Conservation (phyloP, 2,113 vertebrate species). For the Microtus montanus region DNA sequence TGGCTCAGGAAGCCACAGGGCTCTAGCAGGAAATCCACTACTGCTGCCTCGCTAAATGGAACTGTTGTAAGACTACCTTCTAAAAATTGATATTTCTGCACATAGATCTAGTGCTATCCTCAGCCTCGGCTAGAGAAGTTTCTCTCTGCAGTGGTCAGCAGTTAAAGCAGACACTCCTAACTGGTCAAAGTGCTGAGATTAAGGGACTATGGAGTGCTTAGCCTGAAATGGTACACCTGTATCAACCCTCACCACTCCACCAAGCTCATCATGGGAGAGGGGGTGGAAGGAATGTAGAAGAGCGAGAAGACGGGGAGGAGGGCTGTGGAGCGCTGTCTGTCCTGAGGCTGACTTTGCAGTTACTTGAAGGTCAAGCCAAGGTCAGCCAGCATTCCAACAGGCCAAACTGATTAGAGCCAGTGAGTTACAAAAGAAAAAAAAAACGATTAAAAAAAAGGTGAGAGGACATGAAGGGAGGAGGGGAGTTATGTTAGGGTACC, state of each 20-base stretch:
- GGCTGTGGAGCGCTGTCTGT: too few relatives aligned
- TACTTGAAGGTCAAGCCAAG: not conserved
- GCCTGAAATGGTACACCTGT: not conserved
- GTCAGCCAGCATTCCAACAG: not conserved
- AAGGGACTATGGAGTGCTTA: not conserved
- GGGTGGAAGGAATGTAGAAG: not conserved
- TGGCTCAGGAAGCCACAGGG: not conserved
- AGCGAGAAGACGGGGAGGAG: not conserved
- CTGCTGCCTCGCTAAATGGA: not conserved
- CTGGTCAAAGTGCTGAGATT: too few relatives aligned
- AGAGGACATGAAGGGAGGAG: not conserved
- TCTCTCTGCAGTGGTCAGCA: not conserved
- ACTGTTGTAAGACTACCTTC: not conserved
- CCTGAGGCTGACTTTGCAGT: too few relatives aligned
- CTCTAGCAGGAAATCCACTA: not conserved
- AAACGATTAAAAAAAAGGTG: not conserved
- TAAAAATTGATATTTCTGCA: not conserved
- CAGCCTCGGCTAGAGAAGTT: not conserved
- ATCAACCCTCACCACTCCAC: not conserved
- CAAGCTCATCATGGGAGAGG: not conserved
- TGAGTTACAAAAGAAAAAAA: not conserved
- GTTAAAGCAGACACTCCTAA: not conserved
- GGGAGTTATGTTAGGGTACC: not conserved
- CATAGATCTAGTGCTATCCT: not conserved
- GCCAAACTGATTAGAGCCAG: too few relatives aligned